Conservation (phyloP, 1,140 invertebrate species). For the Pararge aegeria region DNA sequence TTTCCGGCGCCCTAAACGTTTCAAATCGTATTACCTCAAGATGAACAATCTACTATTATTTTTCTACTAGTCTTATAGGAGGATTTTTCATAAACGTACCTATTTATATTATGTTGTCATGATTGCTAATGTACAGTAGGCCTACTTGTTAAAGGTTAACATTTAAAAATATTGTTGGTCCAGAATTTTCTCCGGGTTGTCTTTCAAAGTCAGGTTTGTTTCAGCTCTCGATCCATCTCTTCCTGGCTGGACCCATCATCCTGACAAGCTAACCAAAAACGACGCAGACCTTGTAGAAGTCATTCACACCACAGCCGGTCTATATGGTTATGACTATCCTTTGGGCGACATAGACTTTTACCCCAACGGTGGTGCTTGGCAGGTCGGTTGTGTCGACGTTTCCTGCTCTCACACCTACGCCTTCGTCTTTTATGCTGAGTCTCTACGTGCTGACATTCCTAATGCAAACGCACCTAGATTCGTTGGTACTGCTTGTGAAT, state of each 20-base stretch:
- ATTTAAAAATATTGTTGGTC: no score
- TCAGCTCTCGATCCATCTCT: slow-evolving; percentile 81
- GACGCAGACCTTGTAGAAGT: slow-evolving; percentile 85
- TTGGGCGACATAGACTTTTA: slow-evolving; percentile 86
- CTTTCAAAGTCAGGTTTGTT: no score
- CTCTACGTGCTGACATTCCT: slow-evolving; percentile 36
- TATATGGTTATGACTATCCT: slow-evolving; percentile 77
- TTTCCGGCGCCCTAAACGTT: no score
- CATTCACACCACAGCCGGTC: slow-evolving; percentile 84
- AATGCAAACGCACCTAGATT: slow-evolving; percentile 37
- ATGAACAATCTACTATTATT: no score
- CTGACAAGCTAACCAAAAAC: slow-evolving; percentile 77
- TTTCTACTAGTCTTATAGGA: no score
- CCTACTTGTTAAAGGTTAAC: no score
- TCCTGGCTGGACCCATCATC: slow-evolving; percentile 68
- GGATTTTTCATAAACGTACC: no score
- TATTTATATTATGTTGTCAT: no score
- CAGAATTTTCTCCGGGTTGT: no score
- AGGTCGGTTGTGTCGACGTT: slow-evolving; percentile 43
- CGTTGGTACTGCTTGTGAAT: slow-evolving; percentile 53
- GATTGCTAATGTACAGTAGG: no score
- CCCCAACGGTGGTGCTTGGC: slow-evolving; percentile 82
- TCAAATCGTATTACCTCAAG: no score
- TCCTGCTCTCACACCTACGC: slow-evolving; percentile 50
- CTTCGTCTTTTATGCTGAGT: slow-evolving; percentile 62